A percentile compares a stretch with the other conserved stretches of the same genome.
phyloP scores from a whole-genome alignment of 2,797 vertebrate species.

The Chrysocyon brachyurus region DNA sequence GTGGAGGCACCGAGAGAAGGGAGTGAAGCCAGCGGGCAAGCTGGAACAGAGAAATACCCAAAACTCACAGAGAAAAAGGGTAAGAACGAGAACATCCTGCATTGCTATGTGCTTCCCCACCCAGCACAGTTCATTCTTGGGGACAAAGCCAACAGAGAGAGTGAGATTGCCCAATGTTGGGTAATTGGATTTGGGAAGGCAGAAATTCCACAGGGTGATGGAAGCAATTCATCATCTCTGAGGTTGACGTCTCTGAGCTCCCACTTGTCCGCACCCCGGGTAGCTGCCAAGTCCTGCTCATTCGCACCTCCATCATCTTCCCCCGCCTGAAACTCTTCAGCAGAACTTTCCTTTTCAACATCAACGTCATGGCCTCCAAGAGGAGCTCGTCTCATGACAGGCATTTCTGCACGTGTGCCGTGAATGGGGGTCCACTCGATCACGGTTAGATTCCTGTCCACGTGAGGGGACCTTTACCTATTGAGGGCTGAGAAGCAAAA shows the following conservation, averaged over 20 bases:
- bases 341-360: not conserved
- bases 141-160: not conserved
- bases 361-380: not conserved
- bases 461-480: no score
- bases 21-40: accelerated
- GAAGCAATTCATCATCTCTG: not conserved
- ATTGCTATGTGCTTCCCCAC: not conserved
- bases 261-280: accelerated
- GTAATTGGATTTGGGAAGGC: not conserved
- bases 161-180: no score
- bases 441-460: not conserved
- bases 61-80: no score
- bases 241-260: not conserved
- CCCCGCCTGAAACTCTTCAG: not conserved
- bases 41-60: no score
- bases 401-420: not conserved
- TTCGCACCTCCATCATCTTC: not conserved
- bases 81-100: accelerated
- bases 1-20: not conserved
- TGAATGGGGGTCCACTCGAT: accelerated
- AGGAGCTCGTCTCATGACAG: accelerated
- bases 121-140: not conserved
- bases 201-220: accelerated
- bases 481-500: not conserved
- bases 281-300: no score